Evolutionary conservation across 2,797 vertebrate genomes (phyloP).

Genomic region (Glossophaga mutica): DNA sequence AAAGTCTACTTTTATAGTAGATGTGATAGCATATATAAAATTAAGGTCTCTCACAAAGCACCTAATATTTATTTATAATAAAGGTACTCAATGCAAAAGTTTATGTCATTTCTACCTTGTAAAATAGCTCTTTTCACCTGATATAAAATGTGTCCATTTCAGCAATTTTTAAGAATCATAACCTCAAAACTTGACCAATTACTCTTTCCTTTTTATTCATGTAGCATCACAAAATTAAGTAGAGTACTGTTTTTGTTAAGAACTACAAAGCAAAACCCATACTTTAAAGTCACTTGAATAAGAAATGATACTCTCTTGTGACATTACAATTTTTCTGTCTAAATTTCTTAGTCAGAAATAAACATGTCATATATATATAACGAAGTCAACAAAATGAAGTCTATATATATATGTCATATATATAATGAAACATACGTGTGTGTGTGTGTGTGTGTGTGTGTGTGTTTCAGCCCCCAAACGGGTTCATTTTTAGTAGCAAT

Average conservation of each 20-base stretch:
- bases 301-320: not conserved
- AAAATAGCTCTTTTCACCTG: not conserved
- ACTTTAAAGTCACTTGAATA: not conserved
- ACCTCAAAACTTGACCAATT: not conserved
- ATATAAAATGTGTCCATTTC: not conserved
- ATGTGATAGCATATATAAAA: not conserved
- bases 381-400: too few species aligned
- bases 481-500: not conserved
- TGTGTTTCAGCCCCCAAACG: not conserved
- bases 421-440: too few species aligned
- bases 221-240: not conserved
- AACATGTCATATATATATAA: not conserved
- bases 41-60: not conserved
- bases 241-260: not conserved
- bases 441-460: too few species aligned
- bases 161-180: not conserved
- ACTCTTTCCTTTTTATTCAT: not conserved
- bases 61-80: not conserved
- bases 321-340: not conserved
- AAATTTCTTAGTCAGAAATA: not conserved
- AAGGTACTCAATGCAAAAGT: not conserved
- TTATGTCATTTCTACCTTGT: not conserved
- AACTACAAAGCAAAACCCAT: not conserved
- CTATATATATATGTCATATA: too few species aligned
- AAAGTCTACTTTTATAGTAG: not conserved